Base-by-base conservation (phyloP, 2,797 vertebrate species). In the Takifugu rubripes region DNA sequence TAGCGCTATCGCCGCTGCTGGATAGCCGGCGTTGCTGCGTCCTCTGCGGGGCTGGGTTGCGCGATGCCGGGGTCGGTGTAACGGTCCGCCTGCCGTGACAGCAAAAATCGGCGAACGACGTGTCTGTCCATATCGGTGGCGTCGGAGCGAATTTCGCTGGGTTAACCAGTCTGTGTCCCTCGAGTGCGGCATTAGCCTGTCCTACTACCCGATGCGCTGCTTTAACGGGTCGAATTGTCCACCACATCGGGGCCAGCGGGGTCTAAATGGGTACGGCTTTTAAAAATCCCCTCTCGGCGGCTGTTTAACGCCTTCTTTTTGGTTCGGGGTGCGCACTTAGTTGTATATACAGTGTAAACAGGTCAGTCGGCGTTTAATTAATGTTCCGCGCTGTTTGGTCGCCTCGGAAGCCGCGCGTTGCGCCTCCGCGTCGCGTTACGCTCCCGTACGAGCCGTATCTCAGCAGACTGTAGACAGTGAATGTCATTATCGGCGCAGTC, bases 401-500 rank as follows among this genome's bases (percentile, higher is more conserved):
- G 31, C 33, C 36, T 52, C 24, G 16, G 9, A 11, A 44, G 10
- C 17, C 44, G 3, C 45, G 7, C 9, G 10, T 52, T 29, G 45
- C 53, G n/a, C 27, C 16, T 33, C 8, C 2, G 36, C 36, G 12
- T 12, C 36, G 36, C 36, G 14, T 40, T 40, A 40, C 36, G 36
- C 36, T 3, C 11, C 10, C 5, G 36, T 33, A 33, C 70, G 68
- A 51, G 74, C 68, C 64, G 72, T 66, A 67, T 70, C 64, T 72
- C 52, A 61, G 54, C 25, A 48, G 46, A 48, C 46, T 60, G 77
- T 53, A 87, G 84, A 87, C 87, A 76, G 85, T 78, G 90, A 91
- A 91, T 90, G 91, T 91, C 91, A 92, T 91, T 91, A 92, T 89
- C 90, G 84, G 83, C 66, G 72, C 79, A 78, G 81, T 87, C 87